Evolutionary conservation across 2,888 invertebrate species (phyloP).

Genomic region (Catocala nupta): DNA sequence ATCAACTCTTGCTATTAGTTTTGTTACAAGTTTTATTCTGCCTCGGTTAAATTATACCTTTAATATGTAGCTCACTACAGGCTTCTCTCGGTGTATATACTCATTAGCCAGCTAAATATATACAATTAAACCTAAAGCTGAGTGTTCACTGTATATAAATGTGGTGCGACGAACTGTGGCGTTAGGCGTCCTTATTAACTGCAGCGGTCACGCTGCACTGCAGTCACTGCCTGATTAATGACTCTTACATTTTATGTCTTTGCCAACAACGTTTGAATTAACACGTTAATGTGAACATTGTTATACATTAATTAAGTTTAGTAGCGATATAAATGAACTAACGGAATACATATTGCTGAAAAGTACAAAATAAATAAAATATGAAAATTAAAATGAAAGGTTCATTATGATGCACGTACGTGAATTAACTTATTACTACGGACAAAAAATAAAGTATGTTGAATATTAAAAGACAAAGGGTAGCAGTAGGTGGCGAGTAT

Average conservation of each 20-base stretch:
- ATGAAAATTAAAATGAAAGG: no score
- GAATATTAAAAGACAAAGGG: constrained; percentile 5
- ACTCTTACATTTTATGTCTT: constrained; percentile 39
- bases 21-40: constrained; percentile 47
- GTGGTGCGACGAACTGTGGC: constrained; percentile 51
- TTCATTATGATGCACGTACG: no score
- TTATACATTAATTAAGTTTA: constrained; percentile 22
- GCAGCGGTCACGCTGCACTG: constrained; percentile 52
- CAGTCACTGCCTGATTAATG: constrained; percentile 45
- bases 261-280: constrained; percentile 27
- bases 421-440: constrained; percentile 2
- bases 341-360: not conserved
- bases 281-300: constrained; percentile 16
- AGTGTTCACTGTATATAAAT: constrained; percentile 37
- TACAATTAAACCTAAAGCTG: constrained; percentile 45
- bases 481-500: constrained; percentile 16
- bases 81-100: constrained; percentile 32
- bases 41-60: constrained; percentile 38
- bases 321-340: constrained; percentile 10
- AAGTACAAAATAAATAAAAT: no score
- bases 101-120: constrained; percentile 43
- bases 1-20: constrained; percentile 51
- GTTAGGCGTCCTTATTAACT: constrained; percentile 52
- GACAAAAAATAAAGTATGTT: not conserved
- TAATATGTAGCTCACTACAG: constrained; percentile 30